A percentile compares a stretch with the other conserved stretches of the same genome.
These are phyloP conservation scores for Elaphurus davidianus DNA, from an alignment of 2,113 vertebrate genomes.

Conservation along the genomic window DNA sequence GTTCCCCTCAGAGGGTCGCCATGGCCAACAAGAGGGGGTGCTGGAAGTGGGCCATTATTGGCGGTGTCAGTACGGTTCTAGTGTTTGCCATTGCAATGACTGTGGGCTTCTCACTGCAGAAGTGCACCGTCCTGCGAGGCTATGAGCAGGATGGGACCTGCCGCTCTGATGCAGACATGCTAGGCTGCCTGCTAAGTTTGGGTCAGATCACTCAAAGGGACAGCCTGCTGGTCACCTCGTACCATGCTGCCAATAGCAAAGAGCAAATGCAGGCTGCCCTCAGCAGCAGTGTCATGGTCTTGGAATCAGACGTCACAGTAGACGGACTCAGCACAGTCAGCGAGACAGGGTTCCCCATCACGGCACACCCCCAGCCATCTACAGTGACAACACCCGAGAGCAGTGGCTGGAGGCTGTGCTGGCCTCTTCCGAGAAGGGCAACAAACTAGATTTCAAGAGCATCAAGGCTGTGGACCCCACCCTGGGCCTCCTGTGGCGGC, in stretches of 20 bases:
- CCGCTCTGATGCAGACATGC: conserved; percentile 82
- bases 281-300: conserved; percentile 83
- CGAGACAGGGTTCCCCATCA: conserved; percentile 85
- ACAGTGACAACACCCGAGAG: conserved; percentile 87
- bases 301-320: conserved; percentile 88
- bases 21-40: neutral
- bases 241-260: conserved; percentile 85
- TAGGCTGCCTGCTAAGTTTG: conserved; percentile 84
- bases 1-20: neutral
- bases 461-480: conserved; percentile 79
- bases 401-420: conserved; percentile 87
- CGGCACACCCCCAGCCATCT: conserved; percentile 87
- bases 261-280: conserved; percentile 83
- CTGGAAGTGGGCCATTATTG: neutral
- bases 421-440: conserved; percentile 80
- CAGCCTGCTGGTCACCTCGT: conserved; percentile 86
- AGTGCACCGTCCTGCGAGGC: neutral
- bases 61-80: neutral
- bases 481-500: conserved; percentile 76
- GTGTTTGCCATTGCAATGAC: fast-evolving
- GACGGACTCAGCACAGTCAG: conserved; percentile 81
- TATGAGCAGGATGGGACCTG: conserved; percentile 36
- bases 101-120: neutral
- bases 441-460: conserved; percentile 89
- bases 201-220: conserved; percentile 81